Conservation (phyloP, 2,797 vertebrate species). For the Odontamblyopus lacepedii region DNA sequence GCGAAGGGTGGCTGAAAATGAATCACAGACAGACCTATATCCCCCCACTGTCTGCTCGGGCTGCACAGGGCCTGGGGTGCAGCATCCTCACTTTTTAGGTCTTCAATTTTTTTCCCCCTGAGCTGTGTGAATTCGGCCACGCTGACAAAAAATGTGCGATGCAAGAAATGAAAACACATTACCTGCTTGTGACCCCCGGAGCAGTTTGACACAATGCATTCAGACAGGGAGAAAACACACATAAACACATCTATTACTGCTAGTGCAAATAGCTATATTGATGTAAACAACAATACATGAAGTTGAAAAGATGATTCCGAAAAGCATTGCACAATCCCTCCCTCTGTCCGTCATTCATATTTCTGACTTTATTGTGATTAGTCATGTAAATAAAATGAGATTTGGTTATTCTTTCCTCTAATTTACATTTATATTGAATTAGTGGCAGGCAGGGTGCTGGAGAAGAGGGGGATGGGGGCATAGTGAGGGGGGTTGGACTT, state of each 20-base stretch:
- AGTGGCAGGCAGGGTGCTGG: slow-evolving; percentile 67
- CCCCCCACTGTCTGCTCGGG: slow-evolving; percentile 34
- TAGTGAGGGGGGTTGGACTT: slow-evolving; percentile 34
- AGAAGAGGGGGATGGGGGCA: slow-evolving; percentile 12
- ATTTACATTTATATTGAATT: slow-evolving; percentile 89
- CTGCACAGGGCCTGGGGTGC: slow-evolving; percentile 45
- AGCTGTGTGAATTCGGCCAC: slow-evolving; percentile 36
- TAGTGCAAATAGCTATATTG: slow-evolving; percentile 59
- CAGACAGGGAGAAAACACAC: slow-evolving; percentile 41
- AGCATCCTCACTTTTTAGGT: slow-evolving; percentile 38
- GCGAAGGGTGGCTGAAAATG: slow-evolving; percentile 41
- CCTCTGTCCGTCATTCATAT: slow-evolving; percentile 70
- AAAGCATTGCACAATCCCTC: slow-evolving; percentile 29
- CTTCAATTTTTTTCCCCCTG: not conserved
- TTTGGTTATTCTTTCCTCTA: slow-evolving; percentile 79
- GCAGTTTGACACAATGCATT: slow-evolving; percentile 60
- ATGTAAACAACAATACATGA: slow-evolving; percentile 62
- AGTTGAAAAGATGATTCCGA: slow-evolving; percentile 59
- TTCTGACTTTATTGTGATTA: slow-evolving; percentile 81
- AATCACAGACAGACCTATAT: slow-evolving; percentile 49
- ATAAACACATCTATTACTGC: slow-evolving; percentile 60
- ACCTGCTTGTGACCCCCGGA: slow-evolving; percentile 57
- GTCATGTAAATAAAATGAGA: slow-evolving; percentile 84
- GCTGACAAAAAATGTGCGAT: slow-evolving; percentile 49
- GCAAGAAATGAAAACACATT: slow-evolving; percentile 57